These are phyloP conservation scores for Eucriotettix oculatus DNA, from an alignment of 2,888 invertebrate genomes.

Conservation along the genomic window DNA sequence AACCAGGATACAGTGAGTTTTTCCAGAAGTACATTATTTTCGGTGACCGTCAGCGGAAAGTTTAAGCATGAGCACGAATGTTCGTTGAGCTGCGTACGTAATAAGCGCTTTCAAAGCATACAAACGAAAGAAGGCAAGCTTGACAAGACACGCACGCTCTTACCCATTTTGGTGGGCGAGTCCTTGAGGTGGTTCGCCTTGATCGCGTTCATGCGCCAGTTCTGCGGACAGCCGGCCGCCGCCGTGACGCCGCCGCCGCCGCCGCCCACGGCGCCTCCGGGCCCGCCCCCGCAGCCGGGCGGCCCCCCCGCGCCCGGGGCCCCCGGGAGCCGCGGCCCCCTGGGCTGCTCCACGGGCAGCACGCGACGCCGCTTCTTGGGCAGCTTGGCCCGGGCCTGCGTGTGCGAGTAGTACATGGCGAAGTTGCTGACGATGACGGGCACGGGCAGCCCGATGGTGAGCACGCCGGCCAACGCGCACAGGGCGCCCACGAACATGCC, in stretches of 20 bases:
- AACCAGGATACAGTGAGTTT: too few species aligned
- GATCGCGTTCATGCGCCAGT: constrained; percentile 70
- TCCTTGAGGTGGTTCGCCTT: constrained; percentile 77
- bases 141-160: constrained; percentile 19
- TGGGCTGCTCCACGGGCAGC: constrained; percentile 83
- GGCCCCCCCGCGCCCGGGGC: constrained; percentile 47
- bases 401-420: constrained; percentile 90
- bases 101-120: too few species aligned
- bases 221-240: constrained; percentile 36
- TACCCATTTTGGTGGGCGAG: constrained; percentile 64
- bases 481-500: constrained; percentile 98
- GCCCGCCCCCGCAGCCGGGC: constrained; percentile 22
- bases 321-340: constrained; percentile 83
- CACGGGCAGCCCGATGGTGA: constrained; percentile 96
- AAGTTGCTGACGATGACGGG: constrained; percentile 99
- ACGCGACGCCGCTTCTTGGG: constrained; percentile 96
- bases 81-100: too few species aligned
- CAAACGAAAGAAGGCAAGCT: too few species aligned
- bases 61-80: too few species aligned
- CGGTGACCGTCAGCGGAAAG: too few species aligned
- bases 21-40: too few species aligned
- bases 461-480: constrained; percentile 94
- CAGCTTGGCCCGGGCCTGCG: constrained; percentile 88
- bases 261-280: constrained; percentile 20
- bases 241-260: constrained; percentile 29